These are phyloP conservation scores for Aporophyla nigra DNA, from an alignment of 2,888 invertebrate genomes.

Conservation along the genomic window DNA sequence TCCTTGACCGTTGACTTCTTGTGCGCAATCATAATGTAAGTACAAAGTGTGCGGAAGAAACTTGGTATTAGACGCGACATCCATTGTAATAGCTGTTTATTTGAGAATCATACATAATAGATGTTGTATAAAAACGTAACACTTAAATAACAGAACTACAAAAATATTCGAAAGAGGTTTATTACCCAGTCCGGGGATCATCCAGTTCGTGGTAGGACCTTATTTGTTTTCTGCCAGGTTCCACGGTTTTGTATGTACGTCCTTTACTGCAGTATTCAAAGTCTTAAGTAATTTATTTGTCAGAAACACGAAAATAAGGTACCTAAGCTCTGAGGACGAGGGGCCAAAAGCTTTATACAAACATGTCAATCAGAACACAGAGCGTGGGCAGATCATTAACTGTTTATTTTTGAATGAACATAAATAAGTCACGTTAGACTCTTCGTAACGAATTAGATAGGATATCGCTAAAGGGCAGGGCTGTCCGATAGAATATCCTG, in stretches of 20 bases:
- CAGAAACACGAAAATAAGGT: background rate
- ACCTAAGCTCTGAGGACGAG: background rate
- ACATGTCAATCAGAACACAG: background rate
- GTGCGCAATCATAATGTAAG: slow-evolving; percentile 19
- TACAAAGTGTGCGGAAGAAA: slow-evolving; percentile 35
- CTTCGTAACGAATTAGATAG: slow-evolving; percentile 37
- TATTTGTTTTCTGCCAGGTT: background rate
- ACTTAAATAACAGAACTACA: background rate
- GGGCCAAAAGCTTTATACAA: background rate
- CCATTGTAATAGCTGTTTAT: slow-evolving; percentile 21
- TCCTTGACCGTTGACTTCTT: slow-evolving; percentile 54
- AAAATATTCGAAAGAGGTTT: background rate
- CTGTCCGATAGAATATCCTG: slow-evolving; percentile 43
- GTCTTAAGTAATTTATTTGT: background rate
- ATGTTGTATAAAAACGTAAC: background rate
- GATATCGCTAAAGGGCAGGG: slow-evolving; percentile 31
- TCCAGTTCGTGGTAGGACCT: too few relatives aligned
- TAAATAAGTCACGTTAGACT: slow-evolving; percentile 3
- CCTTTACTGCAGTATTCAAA: background rate
- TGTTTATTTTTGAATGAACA: slow-evolving; percentile 3
- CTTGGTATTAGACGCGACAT: slow-evolving; percentile 19
- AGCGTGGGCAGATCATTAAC: background rate
- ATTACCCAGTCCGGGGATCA: background rate
- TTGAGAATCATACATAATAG: background rate
- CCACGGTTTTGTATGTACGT: background rate